phyloP scores from a whole-genome alignment of 2,888 invertebrate genomes.

The Sceliomorpha sp. region DNA sequence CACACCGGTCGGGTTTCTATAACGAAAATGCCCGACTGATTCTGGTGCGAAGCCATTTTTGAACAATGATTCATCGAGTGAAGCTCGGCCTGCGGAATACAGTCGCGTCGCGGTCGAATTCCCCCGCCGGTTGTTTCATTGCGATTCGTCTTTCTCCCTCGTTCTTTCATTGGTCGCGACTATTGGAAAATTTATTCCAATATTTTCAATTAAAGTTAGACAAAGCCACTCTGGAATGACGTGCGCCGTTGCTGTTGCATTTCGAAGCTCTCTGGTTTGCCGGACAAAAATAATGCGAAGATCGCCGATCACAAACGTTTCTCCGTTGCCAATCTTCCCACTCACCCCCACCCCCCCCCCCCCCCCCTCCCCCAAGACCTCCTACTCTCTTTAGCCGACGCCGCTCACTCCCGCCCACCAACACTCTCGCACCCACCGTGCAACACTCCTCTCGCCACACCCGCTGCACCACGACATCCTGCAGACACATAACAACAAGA shows the following conservation, averaged over 20 bases:
- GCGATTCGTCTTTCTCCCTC: conserved; percentile 14
- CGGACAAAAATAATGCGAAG: conserved; percentile 3
- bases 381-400: no score
- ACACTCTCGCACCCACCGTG: no score
- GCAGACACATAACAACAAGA: no score
- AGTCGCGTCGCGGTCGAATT: conserved; percentile 47
- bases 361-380: no score
- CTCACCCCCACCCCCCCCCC: no score
- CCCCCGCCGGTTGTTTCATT: conserved; percentile 18
- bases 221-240: conserved; percentile 74
- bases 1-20: conserved; percentile 25
- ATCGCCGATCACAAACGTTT: conserved; percentile 10
- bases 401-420: no score
- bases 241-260: conserved; percentile 31
- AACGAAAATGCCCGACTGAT: conserved; percentile 31
- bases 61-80: conserved; percentile 46
- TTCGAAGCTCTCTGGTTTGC: conserved; percentile 10
- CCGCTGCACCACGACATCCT: no score
- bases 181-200: conserved; percentile 79
- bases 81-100: conserved; percentile 10
- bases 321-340: background rate
- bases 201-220: conserved; percentile 80
- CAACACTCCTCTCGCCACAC: no score
- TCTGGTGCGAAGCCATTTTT: conserved; percentile 19
- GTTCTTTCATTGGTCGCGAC: conserved; percentile 28